Percentiles rank a stretch among this genome's conserved stretches.
Conservation (phyloP, 2,888 invertebrate species). For the Adelognathus sp. region DNA sequence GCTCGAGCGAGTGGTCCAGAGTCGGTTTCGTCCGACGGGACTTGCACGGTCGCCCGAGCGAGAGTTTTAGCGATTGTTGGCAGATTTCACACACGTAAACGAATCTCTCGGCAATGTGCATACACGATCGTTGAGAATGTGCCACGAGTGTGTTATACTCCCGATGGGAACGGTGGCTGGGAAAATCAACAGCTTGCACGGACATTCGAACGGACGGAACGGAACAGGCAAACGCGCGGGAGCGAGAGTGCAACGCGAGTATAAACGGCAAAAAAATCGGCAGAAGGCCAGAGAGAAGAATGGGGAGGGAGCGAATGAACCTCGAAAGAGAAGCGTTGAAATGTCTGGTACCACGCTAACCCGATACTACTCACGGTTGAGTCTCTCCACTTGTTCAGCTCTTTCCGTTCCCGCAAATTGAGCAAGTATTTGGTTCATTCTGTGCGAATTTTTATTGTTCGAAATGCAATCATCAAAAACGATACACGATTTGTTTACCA, state of each 20-base stretch:
- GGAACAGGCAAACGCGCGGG: background rate
- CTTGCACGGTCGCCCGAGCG: background rate
- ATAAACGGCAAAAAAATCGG: constrained; percentile 1
- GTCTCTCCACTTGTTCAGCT: too few relatives aligned
- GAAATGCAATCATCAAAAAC: too few relatives aligned
- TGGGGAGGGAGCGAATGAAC: background rate
- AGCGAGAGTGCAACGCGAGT: background rate
- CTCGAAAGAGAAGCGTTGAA: background rate
- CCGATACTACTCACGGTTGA: too few relatives aligned
- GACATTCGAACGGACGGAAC: background rate
- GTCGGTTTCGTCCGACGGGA: background rate
- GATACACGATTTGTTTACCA: too few relatives aligned
- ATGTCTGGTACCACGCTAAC: too few relatives aligned
- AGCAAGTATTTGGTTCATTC: too few relatives aligned
- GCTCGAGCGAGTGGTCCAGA: background rate
- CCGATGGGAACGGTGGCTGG: constrained; percentile 33
- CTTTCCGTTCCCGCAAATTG: too few relatives aligned
- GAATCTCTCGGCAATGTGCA: background rate
- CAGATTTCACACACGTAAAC: background rate
- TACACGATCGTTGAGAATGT: background rate
- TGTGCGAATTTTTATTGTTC: too few relatives aligned
- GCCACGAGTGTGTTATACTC: background rate
- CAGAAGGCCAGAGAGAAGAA: background rate
- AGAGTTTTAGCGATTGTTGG: background rate
- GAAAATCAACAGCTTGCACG: constrained; percentile 52